Evolutionary conservation across 92 coral and sea anemone genomes (phyloP).

Genomic region (Parazoanthus darwini): DNA sequence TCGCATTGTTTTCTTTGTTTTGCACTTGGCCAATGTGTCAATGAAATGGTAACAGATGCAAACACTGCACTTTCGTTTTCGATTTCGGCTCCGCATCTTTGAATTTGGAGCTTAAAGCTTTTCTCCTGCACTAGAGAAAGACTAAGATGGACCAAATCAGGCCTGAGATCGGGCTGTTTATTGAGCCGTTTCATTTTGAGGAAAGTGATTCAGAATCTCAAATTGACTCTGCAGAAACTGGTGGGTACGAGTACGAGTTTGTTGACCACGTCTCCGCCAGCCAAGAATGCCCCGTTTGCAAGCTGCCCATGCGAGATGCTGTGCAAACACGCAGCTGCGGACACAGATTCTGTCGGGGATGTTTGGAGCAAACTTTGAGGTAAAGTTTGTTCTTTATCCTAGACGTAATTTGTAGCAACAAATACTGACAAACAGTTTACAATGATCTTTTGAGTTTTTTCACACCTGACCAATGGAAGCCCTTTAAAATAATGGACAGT

Average conservation of each 20-base stretch:
- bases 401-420: no score
- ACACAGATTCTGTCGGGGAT: slow-evolving; percentile 18
- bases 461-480: no score
- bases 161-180: fast-evolving
- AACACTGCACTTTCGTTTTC: not conserved
- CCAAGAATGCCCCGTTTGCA: slow-evolving; percentile 33
- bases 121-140: no score
- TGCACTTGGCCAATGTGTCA: no score
- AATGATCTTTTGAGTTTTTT: not conserved
- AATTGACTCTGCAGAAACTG: not conserved
- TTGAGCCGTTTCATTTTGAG: fast-evolving
- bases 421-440: not conserved
- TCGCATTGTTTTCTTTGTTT: no score
- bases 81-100: not conserved
- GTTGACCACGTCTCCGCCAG: slow-evolving; percentile 4
- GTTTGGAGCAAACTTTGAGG: slow-evolving; percentile 25
- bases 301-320: slow-evolving; percentile 27
- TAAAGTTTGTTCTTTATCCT: not conserved
- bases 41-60: not conserved
- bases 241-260: slow-evolving; percentile 23
- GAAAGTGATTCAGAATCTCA: not conserved
- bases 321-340: slow-evolving; percentile 20
- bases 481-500: no score
- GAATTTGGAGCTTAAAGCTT: no score
- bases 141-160: no score